phyloP scores from a whole-genome alignment of 2,888 invertebrate species.

The Syritta pipiens region DNA sequence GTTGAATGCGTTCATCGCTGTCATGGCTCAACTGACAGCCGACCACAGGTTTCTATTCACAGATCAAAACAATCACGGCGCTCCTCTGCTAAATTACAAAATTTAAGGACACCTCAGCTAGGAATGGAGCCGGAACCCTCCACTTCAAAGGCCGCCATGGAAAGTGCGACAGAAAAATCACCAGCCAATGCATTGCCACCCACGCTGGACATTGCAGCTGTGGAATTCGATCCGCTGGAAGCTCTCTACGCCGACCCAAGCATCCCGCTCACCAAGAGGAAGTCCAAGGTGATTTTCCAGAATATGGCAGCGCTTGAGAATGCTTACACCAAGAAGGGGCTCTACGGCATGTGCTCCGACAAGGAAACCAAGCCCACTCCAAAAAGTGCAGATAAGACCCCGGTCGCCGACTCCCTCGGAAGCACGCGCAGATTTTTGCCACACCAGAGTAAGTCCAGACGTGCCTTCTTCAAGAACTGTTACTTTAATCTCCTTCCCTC shows the following conservation, averaged over 20 bases:
- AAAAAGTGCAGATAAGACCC: not conserved
- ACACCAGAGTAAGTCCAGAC: conserved; percentile 78
- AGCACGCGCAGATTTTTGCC: conserved; percentile 78
- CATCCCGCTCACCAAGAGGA: conserved; percentile 80
- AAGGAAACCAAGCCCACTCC: conserved; percentile 45
- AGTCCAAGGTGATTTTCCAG: conserved; percentile 84
- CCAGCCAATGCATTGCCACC: conserved; percentile 14
- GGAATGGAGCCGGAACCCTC: conserved; percentile 47
- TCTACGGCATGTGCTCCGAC: conserved; percentile 73
- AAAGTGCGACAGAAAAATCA: not conserved
- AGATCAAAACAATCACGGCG: too few species aligned
- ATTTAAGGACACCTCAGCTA: too few species aligned
- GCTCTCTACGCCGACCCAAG: conserved; percentile 83
- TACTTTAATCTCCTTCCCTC: conserved; percentile 61
- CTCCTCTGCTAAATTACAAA: too few species aligned
- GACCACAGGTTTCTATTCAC: too few species aligned
- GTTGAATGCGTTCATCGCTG: conserved; percentile 14
- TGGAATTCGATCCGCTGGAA: conserved; percentile 85
- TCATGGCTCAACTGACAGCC: too few species aligned
- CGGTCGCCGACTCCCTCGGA: conserved; percentile 29
- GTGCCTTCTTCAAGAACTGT: not conserved
- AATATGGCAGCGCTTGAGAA: conserved; percentile 84
- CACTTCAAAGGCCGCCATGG: conserved; percentile 5
- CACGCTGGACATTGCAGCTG: conserved; percentile 81
- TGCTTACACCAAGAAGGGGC: conserved; percentile 76